A percentile compares a stretch with the other conserved stretches of the same genome.
Conservation (phyloP, 2,888 invertebrate species). For the Opisthograptis luteolata region DNA sequence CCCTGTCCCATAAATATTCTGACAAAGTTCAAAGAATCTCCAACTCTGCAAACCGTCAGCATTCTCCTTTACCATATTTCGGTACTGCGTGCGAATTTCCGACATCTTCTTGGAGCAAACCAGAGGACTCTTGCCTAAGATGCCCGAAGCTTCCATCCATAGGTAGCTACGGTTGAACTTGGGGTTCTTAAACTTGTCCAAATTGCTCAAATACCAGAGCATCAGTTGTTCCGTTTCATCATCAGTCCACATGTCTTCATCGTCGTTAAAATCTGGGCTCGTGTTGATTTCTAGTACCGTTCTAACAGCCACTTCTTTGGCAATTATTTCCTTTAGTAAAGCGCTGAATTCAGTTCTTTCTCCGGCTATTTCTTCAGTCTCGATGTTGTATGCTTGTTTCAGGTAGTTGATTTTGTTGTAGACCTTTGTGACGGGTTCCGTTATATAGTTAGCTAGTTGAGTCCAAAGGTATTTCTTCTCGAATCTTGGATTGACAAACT, state of each 20-base stretch:
- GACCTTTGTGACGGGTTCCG: slow-evolving; percentile 59
- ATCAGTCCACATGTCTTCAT: slow-evolving; percentile 60
- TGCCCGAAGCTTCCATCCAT: slow-evolving; percentile 68
- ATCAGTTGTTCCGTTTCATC: slow-evolving; percentile 63
- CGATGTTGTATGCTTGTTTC: slow-evolving; percentile 58
- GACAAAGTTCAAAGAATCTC: slow-evolving; percentile 70
- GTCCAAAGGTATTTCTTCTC: slow-evolving; percentile 73
- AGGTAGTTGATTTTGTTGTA: slow-evolving; percentile 71
- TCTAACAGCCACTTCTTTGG: slow-evolving; percentile 56
- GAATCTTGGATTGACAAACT: slow-evolving; percentile 67
- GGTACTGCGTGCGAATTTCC: slow-evolving; percentile 68
- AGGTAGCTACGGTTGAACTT: slow-evolving; percentile 69
- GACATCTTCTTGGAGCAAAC: slow-evolving; percentile 75
- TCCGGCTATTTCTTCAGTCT: slow-evolving; percentile 45
- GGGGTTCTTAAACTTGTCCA: slow-evolving; percentile 76
- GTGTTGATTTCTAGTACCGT: slow-evolving; percentile 49
- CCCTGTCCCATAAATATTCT: slow-evolving; percentile 77
- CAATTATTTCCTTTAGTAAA: slow-evolving; percentile 55
- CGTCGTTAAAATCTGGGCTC: slow-evolving; percentile 41
- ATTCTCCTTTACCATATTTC: slow-evolving; percentile 65
- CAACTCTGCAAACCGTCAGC: slow-evolving; percentile 57
- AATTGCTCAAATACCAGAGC: slow-evolving; percentile 71
- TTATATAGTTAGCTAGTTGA: slow-evolving; percentile 59
- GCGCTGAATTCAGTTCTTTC: slow-evolving; percentile 45
- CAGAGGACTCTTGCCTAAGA: slow-evolving; percentile 65